Evolutionary conservation across 2,797 vertebrate species (phyloP).

Genomic region (Orientallactaga sibirica): DNA sequence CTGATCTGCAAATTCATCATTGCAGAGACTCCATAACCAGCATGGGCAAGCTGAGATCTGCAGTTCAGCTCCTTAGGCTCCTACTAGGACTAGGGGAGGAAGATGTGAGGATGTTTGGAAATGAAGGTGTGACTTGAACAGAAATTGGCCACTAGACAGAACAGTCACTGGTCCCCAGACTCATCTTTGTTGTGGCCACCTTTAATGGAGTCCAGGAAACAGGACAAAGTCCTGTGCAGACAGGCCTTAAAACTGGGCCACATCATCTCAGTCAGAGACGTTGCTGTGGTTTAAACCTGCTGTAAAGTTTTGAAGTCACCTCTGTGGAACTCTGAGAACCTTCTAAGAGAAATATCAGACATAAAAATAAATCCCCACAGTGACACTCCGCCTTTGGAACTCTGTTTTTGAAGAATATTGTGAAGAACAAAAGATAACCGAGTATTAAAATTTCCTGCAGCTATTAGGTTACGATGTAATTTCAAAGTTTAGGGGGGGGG

Average conservation of each 20-base stretch:
- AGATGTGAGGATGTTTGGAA: fast-evolving
- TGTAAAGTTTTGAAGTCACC: slow-evolving; percentile 52
- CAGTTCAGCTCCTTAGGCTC: neutral
- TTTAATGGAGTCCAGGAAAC: neutral
- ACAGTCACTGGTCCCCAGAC: fast-evolving
- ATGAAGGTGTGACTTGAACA: fast-evolving
- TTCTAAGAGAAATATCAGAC: slow-evolving; percentile 60
- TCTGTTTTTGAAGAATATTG: slow-evolving; percentile 70
- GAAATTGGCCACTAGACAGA: neutral
- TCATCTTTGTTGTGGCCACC: neutral
- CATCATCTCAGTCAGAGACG: neutral
- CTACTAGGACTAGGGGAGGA: neutral
- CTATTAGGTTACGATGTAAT: slow-evolving; percentile 63
- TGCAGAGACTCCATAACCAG: neutral
- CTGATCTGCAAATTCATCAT: fast-evolving
- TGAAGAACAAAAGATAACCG: slow-evolving; percentile 72
- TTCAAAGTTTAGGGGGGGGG: neutral
- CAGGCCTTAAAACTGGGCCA: neutral
- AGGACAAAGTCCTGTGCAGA: neutral
- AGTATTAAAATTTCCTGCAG: slow-evolving; percentile 65
- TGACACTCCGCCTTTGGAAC: neutral
- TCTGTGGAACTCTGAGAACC: slow-evolving; percentile 49
- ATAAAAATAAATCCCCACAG: slow-evolving; percentile 48
- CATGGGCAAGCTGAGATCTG: neutral
- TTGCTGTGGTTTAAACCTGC: neutral